Evolutionary conservation across 2,888 invertebrate species (phyloP), one percentile per base, ranked within the genome.

Genomic region (Papilio protenor): DNA sequence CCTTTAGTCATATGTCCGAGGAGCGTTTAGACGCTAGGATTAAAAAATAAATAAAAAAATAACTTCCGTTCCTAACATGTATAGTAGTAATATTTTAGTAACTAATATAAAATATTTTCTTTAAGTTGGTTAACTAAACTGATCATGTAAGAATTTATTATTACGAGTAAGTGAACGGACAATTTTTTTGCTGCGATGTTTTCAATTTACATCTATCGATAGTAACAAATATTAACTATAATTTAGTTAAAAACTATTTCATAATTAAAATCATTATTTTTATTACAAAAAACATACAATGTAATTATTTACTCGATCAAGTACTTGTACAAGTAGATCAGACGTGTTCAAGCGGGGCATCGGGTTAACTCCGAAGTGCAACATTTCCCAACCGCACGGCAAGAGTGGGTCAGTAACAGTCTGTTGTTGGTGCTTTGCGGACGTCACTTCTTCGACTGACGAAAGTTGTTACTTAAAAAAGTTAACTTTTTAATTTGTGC

Each of bases 331-430:
- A 52, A 71, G 71, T 74, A 55, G 21, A 23, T 16, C 64, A 27
- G 55, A 64, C 49, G 66, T 40, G 77, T 81, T 77, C 80, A 78
- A 85, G 81, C 82, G 79, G 70, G 69, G 80, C 85, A 82, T 80
- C 75, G 76, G 81, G 81, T 82, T 81, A 82, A 77, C 81, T 77
- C 78, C 80, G 80, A 83, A 84, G 83, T 84, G 84, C 83, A 87
- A 83, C 84, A 88, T 92, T 92, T 88, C 91, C 83, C 89, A 92
- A 92, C 86, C 76, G 73, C 82, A 80, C 87, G 85, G 86, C 87
- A 82, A 83, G 84, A 76, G 81, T 82, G 83, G 84, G 84, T 86
- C 88, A 90, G 90, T 90, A 82, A 81, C 81, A 82, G 84, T 84
- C 83, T 83, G 82, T 84, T 79, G 79, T 80, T 81, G 79, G 80